Evolutionary conservation across 2,888 invertebrate genomes (phyloP), one percentile per base, ranked within the genome.

Genomic region (Oligia fasciuncula): DNA sequence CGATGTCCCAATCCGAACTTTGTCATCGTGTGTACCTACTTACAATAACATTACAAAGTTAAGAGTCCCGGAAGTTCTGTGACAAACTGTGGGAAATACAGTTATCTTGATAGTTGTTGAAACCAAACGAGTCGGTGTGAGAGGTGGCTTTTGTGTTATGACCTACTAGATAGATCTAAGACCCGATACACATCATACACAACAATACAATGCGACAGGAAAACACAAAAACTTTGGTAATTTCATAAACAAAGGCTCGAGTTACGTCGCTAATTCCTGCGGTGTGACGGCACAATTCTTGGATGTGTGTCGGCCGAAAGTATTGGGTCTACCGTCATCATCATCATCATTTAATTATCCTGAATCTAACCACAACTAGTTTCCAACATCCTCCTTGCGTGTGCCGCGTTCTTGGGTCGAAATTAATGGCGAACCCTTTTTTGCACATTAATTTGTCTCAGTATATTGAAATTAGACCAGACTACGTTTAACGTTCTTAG

Each of bases 1-100:
- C 76, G 80, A 80, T 82, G 86, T 82, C 81, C 74, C 68, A 77
- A 77, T 75, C 73, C 77, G 29, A 88, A 88, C 86, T 83, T 79
- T 78, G 77, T 63, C 73, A 74, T 72, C 79, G 77, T 84, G 79
- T 67, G 69, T 84, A 68, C 73, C 72, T 77, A 83, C 76, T 79
- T 77, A 83, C 79, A 80, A 83, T 78, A 76, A 84, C 79, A 89
- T 73, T 72, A 78, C 51, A 71, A 83, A 83, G 81, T 85, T 85
- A 79, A 84, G 77, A 74, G 80, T 83, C 78, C 74, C 74, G 68
- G 43, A 78, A 85, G 85, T 85, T 85, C 49, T 51, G 70, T 78
- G 77, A 82, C 78, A 80, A 80, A 82, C 67, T 76, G 75, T 62
- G 76, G 72, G 69, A 63, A 78, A 77, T 78, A 72, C 54, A 65